Evolutionary conservation across 1,140 invertebrate genomes (phyloP).

Genomic region (Drosophila prosaltans): DNA sequence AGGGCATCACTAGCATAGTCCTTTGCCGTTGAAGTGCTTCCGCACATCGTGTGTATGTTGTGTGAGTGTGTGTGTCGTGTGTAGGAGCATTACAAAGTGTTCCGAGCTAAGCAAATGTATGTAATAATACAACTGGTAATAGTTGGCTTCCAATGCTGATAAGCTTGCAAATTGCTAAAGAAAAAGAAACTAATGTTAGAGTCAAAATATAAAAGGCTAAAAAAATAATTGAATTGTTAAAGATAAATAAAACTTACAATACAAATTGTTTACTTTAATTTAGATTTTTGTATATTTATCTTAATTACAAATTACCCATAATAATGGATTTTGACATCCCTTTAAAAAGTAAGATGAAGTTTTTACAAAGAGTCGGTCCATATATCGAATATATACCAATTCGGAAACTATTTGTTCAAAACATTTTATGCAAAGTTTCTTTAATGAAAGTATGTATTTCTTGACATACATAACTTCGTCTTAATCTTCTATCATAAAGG

Average conservation of each 20-base stretch:
- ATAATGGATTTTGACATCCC: no score
- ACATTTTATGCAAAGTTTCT: no score
- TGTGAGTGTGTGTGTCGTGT: slow-evolving; percentile 11
- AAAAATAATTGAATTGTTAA: background rate
- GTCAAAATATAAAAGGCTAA: slow-evolving; percentile 4
- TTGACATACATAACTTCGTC: no score
- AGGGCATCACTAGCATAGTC: slow-evolving; percentile 10
- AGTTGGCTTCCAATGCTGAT: slow-evolving; percentile 23
- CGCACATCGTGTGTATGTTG: slow-evolving; percentile 31
- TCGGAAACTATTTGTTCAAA: no score
- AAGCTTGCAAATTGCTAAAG: slow-evolving; percentile 5
- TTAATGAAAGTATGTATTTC: no score
- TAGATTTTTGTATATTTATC: background rate
- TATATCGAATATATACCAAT: no score
- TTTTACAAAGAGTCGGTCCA: no score
- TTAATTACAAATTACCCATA: no score
- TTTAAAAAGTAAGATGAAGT: no score
- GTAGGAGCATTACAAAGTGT: slow-evolving; percentile 23
- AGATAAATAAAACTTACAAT: background rate
- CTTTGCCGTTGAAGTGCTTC: slow-evolving; percentile 50
- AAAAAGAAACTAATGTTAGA: slow-evolving; percentile 5
- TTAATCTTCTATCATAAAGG: no score
- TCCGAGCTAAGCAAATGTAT: slow-evolving; percentile 56
- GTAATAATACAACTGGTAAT: slow-evolving; percentile 44
- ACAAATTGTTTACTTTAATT: background rate